Percentiles rank a stretch among this genome's conserved stretches.
Conservation (phyloP, 23 tunicate species). For the Aplidium turbinatum region DNA sequence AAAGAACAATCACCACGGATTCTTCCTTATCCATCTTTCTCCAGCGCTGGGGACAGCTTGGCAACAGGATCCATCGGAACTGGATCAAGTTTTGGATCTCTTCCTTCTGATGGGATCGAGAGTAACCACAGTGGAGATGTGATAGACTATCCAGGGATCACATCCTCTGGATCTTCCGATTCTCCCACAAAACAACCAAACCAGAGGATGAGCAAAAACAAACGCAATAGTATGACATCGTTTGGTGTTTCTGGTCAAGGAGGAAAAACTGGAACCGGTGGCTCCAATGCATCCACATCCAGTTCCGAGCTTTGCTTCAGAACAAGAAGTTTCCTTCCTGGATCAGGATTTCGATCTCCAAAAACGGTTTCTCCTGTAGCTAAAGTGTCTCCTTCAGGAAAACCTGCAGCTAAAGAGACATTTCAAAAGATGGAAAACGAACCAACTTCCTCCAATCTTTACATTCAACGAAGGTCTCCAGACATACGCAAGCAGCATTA, state of each 20-base stretch:
- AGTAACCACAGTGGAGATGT: slow-evolving; percentile 37
- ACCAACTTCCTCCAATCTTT: background rate
- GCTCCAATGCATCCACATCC: slow-evolving; percentile 22
- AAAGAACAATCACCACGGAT: background rate
- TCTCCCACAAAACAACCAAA: background rate
- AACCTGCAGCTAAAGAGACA: background rate
- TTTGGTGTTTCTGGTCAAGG: slow-evolving; percentile 28
- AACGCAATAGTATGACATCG: slow-evolving; percentile 24
- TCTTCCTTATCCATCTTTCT: background rate
- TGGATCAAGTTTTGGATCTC: slow-evolving; percentile 59
- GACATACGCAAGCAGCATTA: background rate
- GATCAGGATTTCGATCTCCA: background rate
- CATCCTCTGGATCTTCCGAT: slow-evolving; percentile 36
- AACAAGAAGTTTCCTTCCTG: background rate
- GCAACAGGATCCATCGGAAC: slow-evolving; percentile 38
- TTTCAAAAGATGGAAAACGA: background rate
- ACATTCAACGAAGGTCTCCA: background rate
- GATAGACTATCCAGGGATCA: slow-evolving; percentile 19
- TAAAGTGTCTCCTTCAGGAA: background rate
- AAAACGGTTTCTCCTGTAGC: background rate
- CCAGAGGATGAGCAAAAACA: slow-evolving; percentile 24
- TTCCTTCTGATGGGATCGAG: slow-evolving; percentile 45
- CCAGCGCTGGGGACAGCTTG: slow-evolving; percentile 35
- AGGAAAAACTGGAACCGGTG: slow-evolving; percentile 1
- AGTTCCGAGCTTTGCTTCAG: slow-evolving; percentile 21